Conservation (phyloP, 23 tunicate genomes). For the Trididemnum miniatum region DNA sequence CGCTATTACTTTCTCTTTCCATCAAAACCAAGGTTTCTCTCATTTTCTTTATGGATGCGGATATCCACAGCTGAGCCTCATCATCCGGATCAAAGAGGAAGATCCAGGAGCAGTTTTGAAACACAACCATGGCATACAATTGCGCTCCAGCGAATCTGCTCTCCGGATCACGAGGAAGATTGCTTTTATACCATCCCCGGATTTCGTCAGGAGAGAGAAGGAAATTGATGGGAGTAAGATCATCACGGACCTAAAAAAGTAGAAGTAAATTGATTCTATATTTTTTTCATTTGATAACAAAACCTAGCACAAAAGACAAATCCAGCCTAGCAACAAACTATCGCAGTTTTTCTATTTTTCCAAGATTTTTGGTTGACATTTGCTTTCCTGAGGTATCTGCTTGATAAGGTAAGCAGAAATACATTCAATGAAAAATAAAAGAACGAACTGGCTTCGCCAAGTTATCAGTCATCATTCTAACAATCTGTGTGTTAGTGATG, state of each 20-base stretch:
- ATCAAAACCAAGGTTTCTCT: constrained; percentile 41
- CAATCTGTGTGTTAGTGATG: no score
- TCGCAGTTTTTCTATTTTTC: no score
- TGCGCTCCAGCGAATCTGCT: constrained; percentile 40
- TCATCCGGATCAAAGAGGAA: constrained; percentile 84
- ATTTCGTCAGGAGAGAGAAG: constrained; percentile 47
- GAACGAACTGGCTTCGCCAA: no score
- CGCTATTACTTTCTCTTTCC: constrained; percentile 8
- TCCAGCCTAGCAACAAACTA: no score
- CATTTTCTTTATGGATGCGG: constrained; percentile 25
- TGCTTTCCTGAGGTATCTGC: no score
- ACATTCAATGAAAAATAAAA: no score
- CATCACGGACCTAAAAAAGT: constrained; percentile 38
- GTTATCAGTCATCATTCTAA: no score
- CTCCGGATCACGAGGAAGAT: constrained; percentile 14
- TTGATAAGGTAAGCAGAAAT: no score
- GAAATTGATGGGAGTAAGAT: constrained; percentile 23
- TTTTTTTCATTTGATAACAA: no score
- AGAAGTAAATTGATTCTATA: no score
- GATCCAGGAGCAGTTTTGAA: constrained; percentile 49
- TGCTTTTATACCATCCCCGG: constrained; percentile 38
- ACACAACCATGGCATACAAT: constrained; percentile 42
- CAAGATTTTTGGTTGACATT: no score
- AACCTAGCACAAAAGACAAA: no score
- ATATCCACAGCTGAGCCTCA: constrained; percentile 56